Percentiles rank a stretch among this genome's conserved stretches.
Conservation (phyloP, 2,797 vertebrate species). For the Scomberomorus guttatus region DNA sequence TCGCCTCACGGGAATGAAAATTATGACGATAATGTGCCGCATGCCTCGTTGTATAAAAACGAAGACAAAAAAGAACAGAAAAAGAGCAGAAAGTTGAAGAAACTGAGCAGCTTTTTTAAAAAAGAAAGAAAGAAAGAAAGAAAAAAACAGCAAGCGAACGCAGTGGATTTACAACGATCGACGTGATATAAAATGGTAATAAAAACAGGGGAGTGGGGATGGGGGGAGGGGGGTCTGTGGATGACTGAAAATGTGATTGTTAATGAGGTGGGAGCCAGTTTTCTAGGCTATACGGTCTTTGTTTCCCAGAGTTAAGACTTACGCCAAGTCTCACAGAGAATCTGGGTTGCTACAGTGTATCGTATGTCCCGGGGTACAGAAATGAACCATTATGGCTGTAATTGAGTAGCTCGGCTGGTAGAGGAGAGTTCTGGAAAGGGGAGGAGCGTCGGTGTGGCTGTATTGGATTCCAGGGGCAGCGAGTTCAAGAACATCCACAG, state of each 20-base stretch:
- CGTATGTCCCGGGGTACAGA: constrained; percentile 80
- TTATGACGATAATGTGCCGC: constrained; percentile 78
- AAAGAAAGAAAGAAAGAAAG: constrained; percentile 18
- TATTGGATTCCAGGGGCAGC: constrained; percentile 75
- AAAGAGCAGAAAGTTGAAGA: constrained; percentile 47
- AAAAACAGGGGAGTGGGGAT: constrained; percentile 60
- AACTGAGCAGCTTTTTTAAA: constrained; percentile 56
- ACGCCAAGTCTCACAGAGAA: constrained; percentile 80
- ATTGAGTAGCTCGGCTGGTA: constrained; percentile 71
- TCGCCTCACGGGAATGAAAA: constrained; percentile 79
- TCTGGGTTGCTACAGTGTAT: constrained; percentile 78
- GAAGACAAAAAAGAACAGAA: constrained; percentile 4
- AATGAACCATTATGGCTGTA: constrained; percentile 79
- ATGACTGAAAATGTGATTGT: constrained; percentile 78
- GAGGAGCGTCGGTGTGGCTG: constrained; percentile 55
- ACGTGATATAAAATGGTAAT: constrained; percentile 74
- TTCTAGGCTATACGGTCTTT: constrained; percentile 76
- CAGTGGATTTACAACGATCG: constrained; percentile 63
- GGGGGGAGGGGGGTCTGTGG: constrained; percentile 37
- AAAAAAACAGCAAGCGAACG: constrained; percentile 48
- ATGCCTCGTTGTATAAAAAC: constrained; percentile 66
- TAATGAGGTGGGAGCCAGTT: constrained; percentile 83
- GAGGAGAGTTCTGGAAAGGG: constrained; percentile 49
- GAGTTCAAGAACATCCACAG: constrained; percentile 72
- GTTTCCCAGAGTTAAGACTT: constrained; percentile 75